phyloP scores from a whole-genome alignment of 2,888 invertebrate species.

The Pilophorus perplexus region DNA sequence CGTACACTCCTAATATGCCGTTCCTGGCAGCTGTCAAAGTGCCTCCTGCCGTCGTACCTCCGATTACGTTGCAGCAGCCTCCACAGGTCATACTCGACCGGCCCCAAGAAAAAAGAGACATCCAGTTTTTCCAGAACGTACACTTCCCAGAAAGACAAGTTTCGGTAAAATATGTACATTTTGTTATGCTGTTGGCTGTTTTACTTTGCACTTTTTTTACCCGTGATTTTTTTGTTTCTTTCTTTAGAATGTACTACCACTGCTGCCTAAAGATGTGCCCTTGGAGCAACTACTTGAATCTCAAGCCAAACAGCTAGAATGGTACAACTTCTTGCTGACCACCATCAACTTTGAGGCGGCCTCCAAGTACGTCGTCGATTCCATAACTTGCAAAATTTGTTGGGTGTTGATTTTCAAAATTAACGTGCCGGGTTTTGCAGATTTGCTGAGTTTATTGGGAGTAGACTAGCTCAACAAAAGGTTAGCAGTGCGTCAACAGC shows the following conservation, averaged over 20 bases:
- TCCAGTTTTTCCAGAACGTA: slow-evolving; percentile 61
- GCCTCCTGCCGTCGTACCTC: slow-evolving; percentile 17
- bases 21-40: slow-evolving; percentile 34
- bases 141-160: slow-evolving; percentile 56
- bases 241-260: slow-evolving; percentile 50
- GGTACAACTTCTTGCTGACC: slow-evolving; percentile 60
- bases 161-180: slow-evolving; percentile 5
- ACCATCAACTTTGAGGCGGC: slow-evolving; percentile 59
- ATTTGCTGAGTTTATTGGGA: slow-evolving; percentile 24
- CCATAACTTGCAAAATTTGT: not conserved
- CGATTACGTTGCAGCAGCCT: slow-evolving; percentile 13
- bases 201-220: not conserved
- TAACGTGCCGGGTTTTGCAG: not conserved
- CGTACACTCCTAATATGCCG: slow-evolving; percentile 25
- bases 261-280: slow-evolving; percentile 59
- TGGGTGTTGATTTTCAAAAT: not conserved
- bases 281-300: slow-evolving; percentile 60
- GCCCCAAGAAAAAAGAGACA: slow-evolving; percentile 54
- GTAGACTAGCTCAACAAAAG: slow-evolving; percentile 18
- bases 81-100: slow-evolving; percentile 39
- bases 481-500: not conserved
- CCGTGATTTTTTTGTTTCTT: not conserved
- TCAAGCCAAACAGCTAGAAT: slow-evolving; percentile 57
- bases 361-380: slow-evolving; percentile 39
- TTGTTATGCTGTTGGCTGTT: not conserved